These are phyloP conservation scores for Pantherophis guttatus DNA, from an alignment of 2,113 vertebrate genomes.

Conservation along the genomic window DNA sequence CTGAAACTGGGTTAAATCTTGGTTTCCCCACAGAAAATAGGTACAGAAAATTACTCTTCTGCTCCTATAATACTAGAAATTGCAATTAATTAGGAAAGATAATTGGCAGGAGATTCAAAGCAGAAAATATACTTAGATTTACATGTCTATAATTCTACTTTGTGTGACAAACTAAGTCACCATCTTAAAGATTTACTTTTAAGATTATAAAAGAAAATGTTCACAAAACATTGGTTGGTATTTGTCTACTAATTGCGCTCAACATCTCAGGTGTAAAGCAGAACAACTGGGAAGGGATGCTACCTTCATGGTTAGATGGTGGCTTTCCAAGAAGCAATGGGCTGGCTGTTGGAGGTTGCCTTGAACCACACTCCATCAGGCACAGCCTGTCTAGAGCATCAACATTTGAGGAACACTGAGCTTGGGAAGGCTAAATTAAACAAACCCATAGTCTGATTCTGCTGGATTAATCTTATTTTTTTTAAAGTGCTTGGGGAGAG, in stretches of 20 bases:
- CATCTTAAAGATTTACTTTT: not conserved
- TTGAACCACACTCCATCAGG: not conserved
- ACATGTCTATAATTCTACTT: not conserved
- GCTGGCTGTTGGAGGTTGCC: not conserved
- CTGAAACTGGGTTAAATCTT: not conserved
- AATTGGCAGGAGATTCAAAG: not conserved
- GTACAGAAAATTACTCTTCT: not conserved
- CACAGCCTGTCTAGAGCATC: not conserved
- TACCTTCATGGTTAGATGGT: not conserved
- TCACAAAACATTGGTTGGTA: not conserved
- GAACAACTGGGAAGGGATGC: not conserved
- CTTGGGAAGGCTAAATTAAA: not conserved
- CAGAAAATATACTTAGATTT: too few species aligned
- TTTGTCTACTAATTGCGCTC: not conserved
- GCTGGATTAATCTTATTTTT: not conserved
- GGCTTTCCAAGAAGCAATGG: not conserved
- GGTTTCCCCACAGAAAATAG: not conserved
- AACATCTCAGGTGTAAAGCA: not conserved
- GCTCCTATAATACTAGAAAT: not conserved
- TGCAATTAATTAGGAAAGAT: not conserved
- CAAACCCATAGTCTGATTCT: not conserved
- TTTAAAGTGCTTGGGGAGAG: not conserved
- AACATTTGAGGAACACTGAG: not conserved
- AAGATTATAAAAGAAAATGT: not conserved
- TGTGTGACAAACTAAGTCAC: not conserved